Evolutionary conservation across 2,797 vertebrate species (phyloP).

Genomic region (Schizopygopsis malacanthus): DNA sequence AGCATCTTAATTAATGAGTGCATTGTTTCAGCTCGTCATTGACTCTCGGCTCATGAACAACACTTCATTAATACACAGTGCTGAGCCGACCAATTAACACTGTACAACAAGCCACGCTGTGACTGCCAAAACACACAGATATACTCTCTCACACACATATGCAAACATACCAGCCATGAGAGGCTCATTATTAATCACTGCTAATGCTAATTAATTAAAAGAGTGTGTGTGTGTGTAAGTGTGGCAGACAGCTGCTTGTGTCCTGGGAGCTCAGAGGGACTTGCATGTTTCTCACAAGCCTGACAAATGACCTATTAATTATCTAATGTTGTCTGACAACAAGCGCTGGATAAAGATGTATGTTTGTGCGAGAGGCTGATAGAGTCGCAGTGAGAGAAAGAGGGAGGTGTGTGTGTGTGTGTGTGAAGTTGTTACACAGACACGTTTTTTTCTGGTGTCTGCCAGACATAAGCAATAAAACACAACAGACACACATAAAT

Average conservation of each 20-base stretch:
- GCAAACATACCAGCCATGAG: constrained; percentile 70
- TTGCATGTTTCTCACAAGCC: constrained; percentile 96
- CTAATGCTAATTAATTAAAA: constrained; percentile 99
- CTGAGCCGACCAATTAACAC: constrained; percentile 90
- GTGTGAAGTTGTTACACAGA: background rate
- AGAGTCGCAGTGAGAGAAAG: constrained; percentile 60
- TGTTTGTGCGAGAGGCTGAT: constrained; percentile 81
- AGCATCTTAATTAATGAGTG: constrained; percentile 76
- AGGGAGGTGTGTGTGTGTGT: constrained; percentile 11
- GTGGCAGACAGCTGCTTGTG: constrained; percentile 87
- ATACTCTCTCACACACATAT: constrained; percentile 76
- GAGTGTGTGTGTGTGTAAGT: constrained; percentile 62
- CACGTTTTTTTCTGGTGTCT: constrained; percentile 25
- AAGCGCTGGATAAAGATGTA: constrained; percentile 99
- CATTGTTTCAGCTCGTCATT: constrained; percentile 73
- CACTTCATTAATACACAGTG: constrained; percentile 80
- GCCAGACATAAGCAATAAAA: constrained; percentile 1
- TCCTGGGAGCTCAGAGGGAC: constrained; percentile 92
- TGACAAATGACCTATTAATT: constrained; percentile 99
- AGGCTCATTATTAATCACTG: constrained; percentile 96
- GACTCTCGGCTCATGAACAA: constrained; percentile 74
- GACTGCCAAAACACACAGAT: constrained; percentile 71
- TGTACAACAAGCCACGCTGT: constrained; percentile 86
- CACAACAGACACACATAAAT: constrained; percentile 2
- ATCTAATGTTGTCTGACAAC: constrained; percentile 99